phyloP scores from a whole-genome alignment of 2,797 vertebrate genomes.

The Loris lydekkerianus region DNA sequence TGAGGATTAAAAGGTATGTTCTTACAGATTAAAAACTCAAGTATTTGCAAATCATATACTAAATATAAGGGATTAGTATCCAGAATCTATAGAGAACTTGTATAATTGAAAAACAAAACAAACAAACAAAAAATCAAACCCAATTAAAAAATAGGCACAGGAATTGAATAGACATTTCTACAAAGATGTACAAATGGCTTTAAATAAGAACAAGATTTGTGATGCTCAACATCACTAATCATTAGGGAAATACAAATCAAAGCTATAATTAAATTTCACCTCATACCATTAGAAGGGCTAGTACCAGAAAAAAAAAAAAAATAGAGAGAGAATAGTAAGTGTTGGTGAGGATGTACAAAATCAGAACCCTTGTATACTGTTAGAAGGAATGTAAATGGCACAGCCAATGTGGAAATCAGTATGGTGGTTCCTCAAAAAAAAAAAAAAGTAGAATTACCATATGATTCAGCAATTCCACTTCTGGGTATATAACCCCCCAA shows the following conservation, averaged over 20 bases:
- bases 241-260: slow-evolving; percentile 27
- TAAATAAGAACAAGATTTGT: not conserved
- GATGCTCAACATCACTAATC: not conserved
- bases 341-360: not conserved
- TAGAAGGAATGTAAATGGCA: not conserved
- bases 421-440: not conserved
- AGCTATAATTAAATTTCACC: not conserved
- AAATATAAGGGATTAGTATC: not conserved
- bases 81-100: not conserved
- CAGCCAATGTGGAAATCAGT: not conserved
- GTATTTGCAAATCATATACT: not conserved
- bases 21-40: slow-evolving; percentile 22
- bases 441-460: not conserved
- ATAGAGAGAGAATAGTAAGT: not conserved
- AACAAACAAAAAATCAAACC: not conserved
- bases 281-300: not conserved
- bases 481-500: not conserved
- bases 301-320: not conserved
- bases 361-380: not conserved
- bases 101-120: not conserved
- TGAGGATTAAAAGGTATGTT: slow-evolving; percentile 25
- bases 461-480: not conserved
- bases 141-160: not conserved
- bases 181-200: not conserved
- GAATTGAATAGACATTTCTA: not conserved